A percentile compares a stretch with the other conserved stretches of the same genome.
phyloP scores from a whole-genome alignment of 2,888 invertebrate genomes.

The Aphidius colemani region DNA sequence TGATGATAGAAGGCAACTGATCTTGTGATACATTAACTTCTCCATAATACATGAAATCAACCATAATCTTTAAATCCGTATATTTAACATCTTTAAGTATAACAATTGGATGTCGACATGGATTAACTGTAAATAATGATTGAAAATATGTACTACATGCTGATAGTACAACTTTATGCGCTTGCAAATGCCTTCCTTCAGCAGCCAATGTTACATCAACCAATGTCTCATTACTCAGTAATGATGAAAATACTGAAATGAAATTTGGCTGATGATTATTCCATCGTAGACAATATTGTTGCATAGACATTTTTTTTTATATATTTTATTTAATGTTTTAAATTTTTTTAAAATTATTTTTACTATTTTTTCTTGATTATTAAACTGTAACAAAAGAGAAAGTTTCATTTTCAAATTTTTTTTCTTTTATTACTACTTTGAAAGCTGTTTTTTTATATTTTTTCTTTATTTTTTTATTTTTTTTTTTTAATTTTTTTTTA shows the following conservation, averaged over 20 bases:
- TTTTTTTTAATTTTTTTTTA: too few species aligned
- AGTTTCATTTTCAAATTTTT: conserved; percentile 13
- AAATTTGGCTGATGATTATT: conserved; percentile 94
- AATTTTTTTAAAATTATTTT: conserved; percentile 19
- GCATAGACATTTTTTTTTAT: conserved; percentile 67
- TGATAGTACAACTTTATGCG: conserved; percentile 87
- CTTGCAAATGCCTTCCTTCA: conserved; percentile 84
- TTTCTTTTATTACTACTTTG: conserved; percentile 13
- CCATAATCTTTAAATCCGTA: conserved; percentile 83
- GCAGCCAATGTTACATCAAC: conserved; percentile 92
- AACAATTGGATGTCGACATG: conserved; percentile 87
- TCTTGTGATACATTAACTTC: conserved; percentile 91
- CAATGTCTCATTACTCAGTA: conserved; percentile 80
- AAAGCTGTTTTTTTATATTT: background rate
- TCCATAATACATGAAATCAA: conserved; percentile 91
- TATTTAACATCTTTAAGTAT: conserved; percentile 88
- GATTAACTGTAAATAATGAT: conserved; percentile 82
- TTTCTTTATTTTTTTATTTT: too few species aligned
- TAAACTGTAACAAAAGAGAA: conserved; percentile 28
- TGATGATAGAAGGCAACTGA: conserved; percentile 71
- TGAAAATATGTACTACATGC: conserved; percentile 94
- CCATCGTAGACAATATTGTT: conserved; percentile 85
- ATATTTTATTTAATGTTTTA: background rate
- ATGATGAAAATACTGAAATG: conserved; percentile 84
- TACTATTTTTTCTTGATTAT: conserved; percentile 2